These are phyloP conservation scores for Micronisus gabar DNA, from an alignment of 2,113 vertebrate species.

Conservation along the genomic window DNA sequence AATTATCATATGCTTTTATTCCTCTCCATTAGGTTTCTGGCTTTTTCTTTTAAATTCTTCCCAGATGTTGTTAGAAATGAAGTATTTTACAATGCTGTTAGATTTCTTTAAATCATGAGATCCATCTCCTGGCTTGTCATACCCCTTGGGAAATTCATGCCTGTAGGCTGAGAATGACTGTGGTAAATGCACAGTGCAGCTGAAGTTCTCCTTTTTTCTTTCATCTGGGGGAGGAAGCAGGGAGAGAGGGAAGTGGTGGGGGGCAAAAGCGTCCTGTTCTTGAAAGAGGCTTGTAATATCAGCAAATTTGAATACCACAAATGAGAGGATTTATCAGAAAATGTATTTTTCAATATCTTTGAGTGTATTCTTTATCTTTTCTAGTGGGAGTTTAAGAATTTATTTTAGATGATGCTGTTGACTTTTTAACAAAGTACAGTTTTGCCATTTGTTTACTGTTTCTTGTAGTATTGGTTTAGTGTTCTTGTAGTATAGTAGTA, in stretches of 20 bases:
- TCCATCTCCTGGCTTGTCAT: neutral
- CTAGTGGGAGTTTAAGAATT: neutral
- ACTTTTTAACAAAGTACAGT: neutral
- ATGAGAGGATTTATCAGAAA: neutral
- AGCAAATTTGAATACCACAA: neutral
- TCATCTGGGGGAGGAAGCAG: neutral
- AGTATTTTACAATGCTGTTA: neutral
- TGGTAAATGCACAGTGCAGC: neutral
- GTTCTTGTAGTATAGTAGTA: neutral
- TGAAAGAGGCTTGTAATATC: neutral
- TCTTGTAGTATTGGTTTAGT: neutral
- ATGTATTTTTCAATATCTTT: neutral
- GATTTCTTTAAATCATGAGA: neutral
- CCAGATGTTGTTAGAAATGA: constrained; percentile 22
- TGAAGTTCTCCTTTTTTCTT: neutral
- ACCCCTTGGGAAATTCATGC: neutral
- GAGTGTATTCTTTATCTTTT: neutral
- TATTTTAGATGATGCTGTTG: neutral
- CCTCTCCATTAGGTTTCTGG: neutral
- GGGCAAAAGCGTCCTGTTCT: neutral
- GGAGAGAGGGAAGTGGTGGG: neutral
- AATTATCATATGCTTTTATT: neutral
- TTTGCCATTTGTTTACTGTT: neutral
- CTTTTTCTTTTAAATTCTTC: neutral
- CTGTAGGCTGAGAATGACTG: constrained; percentile 12